Conservation (phyloP, 2,797 vertebrate species). For the Rhodeus uyekii region DNA sequence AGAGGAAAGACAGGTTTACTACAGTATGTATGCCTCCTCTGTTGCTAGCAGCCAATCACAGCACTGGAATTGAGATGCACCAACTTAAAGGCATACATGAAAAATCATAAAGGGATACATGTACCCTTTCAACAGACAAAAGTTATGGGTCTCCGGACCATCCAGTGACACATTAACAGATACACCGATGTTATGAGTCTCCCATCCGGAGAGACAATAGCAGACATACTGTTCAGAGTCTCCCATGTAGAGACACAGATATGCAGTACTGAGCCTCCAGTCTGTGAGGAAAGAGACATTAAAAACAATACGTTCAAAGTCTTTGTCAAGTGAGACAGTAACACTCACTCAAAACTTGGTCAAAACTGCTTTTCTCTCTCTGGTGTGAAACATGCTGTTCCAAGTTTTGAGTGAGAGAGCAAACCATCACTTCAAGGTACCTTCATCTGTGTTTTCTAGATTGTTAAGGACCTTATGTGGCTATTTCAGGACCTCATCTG, state of each 20-base stretch:
- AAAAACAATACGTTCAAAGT: neutral
- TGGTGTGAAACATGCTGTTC: too few relatives aligned
- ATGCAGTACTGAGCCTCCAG: too few relatives aligned
- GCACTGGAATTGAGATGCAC: neutral
- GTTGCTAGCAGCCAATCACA: neutral
- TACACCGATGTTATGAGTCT: neutral
- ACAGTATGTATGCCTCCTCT: neutral
- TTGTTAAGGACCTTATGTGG: neutral
- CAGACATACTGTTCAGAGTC: too few relatives aligned
- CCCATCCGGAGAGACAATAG: too few relatives aligned
- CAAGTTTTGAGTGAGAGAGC: too few relatives aligned
- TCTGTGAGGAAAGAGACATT: too few relatives aligned
- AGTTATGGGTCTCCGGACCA: neutral
- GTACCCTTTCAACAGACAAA: neutral
- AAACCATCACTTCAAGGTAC: neutral
- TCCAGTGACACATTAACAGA: neutral
- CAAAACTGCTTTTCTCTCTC: too few relatives aligned
- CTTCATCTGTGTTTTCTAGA: neutral
- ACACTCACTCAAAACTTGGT: too few relatives aligned
- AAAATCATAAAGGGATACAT: neutral
- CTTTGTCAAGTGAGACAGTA: neutral
- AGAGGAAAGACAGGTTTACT: neutral
- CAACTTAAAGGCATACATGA: neutral
- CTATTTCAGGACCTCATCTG: neutral
- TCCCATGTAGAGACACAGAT: neutral